Conservation (phyloP, 2,797 vertebrate species). For the Pelodytes ibericus region DNA sequence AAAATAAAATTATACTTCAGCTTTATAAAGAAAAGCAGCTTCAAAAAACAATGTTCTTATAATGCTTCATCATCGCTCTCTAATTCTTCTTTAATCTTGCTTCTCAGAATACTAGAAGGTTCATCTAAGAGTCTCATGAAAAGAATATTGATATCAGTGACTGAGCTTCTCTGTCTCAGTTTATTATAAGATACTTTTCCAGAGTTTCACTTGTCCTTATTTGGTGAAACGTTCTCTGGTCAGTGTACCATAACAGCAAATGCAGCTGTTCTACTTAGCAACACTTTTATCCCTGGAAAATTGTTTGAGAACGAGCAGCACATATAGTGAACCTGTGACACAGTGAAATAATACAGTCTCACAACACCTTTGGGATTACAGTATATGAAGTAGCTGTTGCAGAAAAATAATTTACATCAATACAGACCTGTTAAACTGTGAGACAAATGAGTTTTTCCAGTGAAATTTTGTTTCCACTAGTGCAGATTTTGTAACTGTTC, state of each 20-base stretch:
- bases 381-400: not conserved
- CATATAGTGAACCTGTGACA: not conserved
- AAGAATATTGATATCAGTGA: conserved; percentile 29
- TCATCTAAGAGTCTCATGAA: conserved; percentile 1
- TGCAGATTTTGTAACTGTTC: too few relatives aligned
- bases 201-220: conserved; percentile 30
- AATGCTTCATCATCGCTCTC: not conserved
- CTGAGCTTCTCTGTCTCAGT: conserved; percentile 8
- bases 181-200: conserved; percentile 21
- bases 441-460: too few relatives aligned
- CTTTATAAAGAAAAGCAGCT: not conserved
- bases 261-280: conserved; percentile 4
- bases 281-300: not conserved
- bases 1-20: not conserved
- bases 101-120: conserved; percentile 20
- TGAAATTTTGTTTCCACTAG: too few relatives aligned
- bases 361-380: not conserved
- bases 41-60: not conserved
- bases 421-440: too few relatives aligned
- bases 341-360: not conserved
- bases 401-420: too few relatives aligned
- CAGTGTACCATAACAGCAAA: conserved; percentile 28
- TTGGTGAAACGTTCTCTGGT: conserved; percentile 36
- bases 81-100: conserved; percentile 7
- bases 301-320: not conserved